phyloP scores from a whole-genome alignment of 2,113 vertebrate genomes.

The Pogonocichla stellata region DNA sequence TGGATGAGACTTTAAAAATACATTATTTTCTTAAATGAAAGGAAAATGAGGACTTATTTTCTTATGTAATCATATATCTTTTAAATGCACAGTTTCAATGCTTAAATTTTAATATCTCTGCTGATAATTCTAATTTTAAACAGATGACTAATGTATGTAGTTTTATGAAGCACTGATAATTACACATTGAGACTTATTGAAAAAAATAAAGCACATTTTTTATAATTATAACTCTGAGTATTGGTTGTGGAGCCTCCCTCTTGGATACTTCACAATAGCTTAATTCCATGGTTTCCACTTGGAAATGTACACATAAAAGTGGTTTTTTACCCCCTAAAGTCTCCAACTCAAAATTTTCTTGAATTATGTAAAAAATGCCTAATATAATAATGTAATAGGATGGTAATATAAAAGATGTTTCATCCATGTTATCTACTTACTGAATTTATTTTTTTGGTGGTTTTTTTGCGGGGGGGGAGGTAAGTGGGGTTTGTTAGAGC shows the following conservation, averaged over 20 bases:
- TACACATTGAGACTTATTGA: background rate
- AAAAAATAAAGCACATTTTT: background rate
- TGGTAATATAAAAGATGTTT: background rate
- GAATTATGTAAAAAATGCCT: rapidly evolving
- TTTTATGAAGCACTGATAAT: background rate
- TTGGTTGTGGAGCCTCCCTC: background rate
- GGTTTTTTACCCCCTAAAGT: background rate
- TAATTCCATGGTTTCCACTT: background rate
- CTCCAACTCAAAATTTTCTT: background rate
- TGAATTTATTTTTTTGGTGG: background rate
- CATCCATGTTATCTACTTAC: background rate
- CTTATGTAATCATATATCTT: background rate
- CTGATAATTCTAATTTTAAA: background rate
- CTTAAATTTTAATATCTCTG: background rate
- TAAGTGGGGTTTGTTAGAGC: background rate
- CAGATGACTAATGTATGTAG: background rate
- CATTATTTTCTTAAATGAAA: background rate
- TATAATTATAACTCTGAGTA: background rate
- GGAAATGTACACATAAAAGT: background rate
- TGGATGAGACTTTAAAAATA: background rate
- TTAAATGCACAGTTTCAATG: background rate
- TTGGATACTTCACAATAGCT: background rate
- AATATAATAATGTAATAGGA: background rate
- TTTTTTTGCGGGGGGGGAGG: background rate
- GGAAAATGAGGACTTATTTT: background rate